Percentiles rank a stretch among this genome's conserved stretches.
phyloP scores from a whole-genome alignment of 2,888 invertebrate species.

The Erannis defoliaria region DNA sequence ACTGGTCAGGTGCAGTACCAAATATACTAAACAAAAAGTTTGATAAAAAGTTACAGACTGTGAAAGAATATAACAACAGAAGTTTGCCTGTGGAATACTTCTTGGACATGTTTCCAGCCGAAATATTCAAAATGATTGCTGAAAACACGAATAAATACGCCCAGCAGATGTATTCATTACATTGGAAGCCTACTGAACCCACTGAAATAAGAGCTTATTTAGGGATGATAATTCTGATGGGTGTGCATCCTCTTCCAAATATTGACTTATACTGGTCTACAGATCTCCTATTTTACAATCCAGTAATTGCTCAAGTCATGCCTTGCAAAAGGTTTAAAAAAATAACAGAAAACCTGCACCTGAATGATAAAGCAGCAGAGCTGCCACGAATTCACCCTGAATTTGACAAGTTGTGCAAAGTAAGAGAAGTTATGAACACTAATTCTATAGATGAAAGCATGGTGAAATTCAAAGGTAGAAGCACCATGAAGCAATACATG shows the following conservation, averaged over 20 bases:
- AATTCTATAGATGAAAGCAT: slow-evolving; percentile 24
- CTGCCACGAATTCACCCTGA: slow-evolving; percentile 28
- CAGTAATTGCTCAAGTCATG: not conserved
- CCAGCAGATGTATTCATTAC: slow-evolving; percentile 1
- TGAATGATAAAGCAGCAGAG: slow-evolving; percentile 36
- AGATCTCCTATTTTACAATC: not conserved
- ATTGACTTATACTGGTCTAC: slow-evolving; percentile 11
- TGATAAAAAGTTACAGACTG: no score
- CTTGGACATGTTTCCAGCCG: slow-evolving; percentile 6
- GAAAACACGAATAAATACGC: slow-evolving; percentile 10
- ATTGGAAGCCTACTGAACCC: slow-evolving; percentile 3
- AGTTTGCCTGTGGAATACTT: slow-evolving; percentile 12
- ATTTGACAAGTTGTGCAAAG: slow-evolving; percentile 43
- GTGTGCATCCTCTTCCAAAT: slow-evolving; percentile 4
- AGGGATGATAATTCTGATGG: slow-evolving; percentile 13
- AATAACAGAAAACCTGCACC: slow-evolving; percentile 42
- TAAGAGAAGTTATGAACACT: slow-evolving; percentile 39
- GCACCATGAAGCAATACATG: slow-evolving; percentile 26
- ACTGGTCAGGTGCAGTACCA: no score
- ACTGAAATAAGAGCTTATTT: slow-evolving; percentile 14
- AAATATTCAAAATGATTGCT: slow-evolving; percentile 8
- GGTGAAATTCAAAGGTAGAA: slow-evolving; percentile 27
- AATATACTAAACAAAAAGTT: no score
- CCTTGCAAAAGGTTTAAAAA: slow-evolving; percentile 41
- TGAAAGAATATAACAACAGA: not conserved